Percentiles rank a stretch among this genome's conserved stretches.
Conservation (phyloP, 1,140 invertebrate genomes). For the Aradophagus sp. region DNA sequence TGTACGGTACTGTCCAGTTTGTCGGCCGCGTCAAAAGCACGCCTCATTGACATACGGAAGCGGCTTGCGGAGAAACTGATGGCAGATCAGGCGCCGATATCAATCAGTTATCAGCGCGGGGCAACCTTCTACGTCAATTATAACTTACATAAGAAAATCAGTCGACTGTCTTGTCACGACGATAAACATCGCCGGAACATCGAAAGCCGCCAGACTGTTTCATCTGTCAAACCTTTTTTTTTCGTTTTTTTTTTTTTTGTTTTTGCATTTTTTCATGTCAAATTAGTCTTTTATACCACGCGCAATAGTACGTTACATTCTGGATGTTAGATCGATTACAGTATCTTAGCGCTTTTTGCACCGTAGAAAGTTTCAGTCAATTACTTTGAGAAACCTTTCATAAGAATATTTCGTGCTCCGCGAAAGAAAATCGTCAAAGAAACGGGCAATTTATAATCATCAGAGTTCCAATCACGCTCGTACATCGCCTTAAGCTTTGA, state of each 20-base stretch:
- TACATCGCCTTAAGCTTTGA: too few species aligned
- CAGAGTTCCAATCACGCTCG: too few species aligned
- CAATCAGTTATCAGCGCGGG: conserved; percentile 40
- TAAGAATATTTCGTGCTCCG: too few species aligned
- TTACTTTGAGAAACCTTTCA: conserved; percentile 28
- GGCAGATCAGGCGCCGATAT: conserved; percentile 40
- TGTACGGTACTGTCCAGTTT: conserved; percentile 39
- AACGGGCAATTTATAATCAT: too few species aligned
- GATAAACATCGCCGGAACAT: conserved; percentile 44
- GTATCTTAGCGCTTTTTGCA: conserved; percentile 27
- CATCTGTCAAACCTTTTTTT: conserved; percentile 45
- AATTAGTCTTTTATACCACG: conserved; percentile 36
- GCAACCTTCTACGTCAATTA: conserved; percentile 54
- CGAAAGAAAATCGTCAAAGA: too few species aligned
- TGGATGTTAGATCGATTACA: conserved; percentile 16
- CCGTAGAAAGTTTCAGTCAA: conserved; percentile 37
- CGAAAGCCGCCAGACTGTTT: conserved; percentile 46
- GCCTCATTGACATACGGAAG: conserved; percentile 37
- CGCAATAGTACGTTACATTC: conserved; percentile 40
- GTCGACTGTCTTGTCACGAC: conserved; percentile 37
- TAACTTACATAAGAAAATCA: conserved; percentile 53
- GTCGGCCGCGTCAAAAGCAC: conserved; percentile 25
- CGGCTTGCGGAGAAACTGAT: conserved; percentile 32
- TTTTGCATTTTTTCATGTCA: too few species aligned
- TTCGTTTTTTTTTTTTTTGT: too few species aligned